These are phyloP conservation scores for Luffia ferchaultella DNA, from an alignment of 2,888 invertebrate species.

Conservation along the genomic window DNA sequence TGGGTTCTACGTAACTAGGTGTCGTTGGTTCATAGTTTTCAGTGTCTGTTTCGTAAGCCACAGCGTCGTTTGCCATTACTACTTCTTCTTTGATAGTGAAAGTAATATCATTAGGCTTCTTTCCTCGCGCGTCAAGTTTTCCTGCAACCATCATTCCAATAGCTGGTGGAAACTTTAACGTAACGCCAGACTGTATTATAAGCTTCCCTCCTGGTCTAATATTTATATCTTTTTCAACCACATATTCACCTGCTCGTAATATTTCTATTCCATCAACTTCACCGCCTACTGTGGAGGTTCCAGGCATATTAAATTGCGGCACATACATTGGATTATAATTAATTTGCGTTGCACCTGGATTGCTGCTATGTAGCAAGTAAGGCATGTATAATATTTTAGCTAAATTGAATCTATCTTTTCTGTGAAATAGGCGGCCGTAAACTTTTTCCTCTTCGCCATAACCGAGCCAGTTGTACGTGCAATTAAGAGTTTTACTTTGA, in stretches of 20 bases:
- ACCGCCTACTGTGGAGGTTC: conserved; percentile 81
- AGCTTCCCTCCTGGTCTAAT: conserved; percentile 93
- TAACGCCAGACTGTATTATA: conserved; percentile 87
- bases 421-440: conserved; percentile 78
- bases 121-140: conserved; percentile 83
- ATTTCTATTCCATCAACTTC: conserved; percentile 92
- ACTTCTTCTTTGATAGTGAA: conserved; percentile 83
- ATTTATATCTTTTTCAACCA: conserved; percentile 93
- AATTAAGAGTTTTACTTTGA: conserved; percentile 93
- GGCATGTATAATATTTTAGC: conserved; percentile 93
- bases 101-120: conserved; percentile 79
- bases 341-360: conserved; percentile 86
- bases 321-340: conserved; percentile 80
- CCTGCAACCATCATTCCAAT: conserved; percentile 98
- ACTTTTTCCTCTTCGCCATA: conserved; percentile 76
- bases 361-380: conserved; percentile 87
- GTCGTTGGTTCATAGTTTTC: conserved; percentile 68
- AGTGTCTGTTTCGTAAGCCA: conserved; percentile 65
- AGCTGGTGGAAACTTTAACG: conserved; percentile 87
- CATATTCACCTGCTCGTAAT: conserved; percentile 84
- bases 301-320: conserved; percentile 77
- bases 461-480: conserved; percentile 94
- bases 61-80: conserved; percentile 69
- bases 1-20: conserved; percentile 66
- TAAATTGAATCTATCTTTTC: conserved; percentile 93